phyloP scores from a whole-genome alignment of 2,888 invertebrate species.

The Pterostichus niger region DNA sequence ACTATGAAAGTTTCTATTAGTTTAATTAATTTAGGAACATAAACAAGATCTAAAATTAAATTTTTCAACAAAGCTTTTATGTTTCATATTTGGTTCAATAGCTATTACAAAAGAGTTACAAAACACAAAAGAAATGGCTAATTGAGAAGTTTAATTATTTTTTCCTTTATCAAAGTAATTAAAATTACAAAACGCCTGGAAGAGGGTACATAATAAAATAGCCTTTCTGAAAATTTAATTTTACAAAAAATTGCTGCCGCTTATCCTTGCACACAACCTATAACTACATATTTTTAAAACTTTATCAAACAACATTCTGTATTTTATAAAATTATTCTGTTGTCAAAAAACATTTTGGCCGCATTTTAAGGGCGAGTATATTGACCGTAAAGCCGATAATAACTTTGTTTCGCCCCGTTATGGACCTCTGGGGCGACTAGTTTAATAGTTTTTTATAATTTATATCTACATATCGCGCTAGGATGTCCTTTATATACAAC shows the following conservation, averaged over 20 bases:
- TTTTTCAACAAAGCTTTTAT: too few relatives aligned
- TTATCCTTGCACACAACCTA: too few relatives aligned
- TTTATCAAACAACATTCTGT: conserved; percentile 8
- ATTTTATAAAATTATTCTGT: conserved; percentile 28
- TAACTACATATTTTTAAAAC: neutral
- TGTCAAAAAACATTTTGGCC: conserved; percentile 15
- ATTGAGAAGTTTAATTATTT: conserved; percentile 14
- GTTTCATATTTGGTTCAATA: too few relatives aligned
- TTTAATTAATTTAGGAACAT: too few relatives aligned
- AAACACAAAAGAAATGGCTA: conserved; percentile 13
- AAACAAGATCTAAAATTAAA: too few relatives aligned
- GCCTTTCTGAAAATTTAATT: neutral
- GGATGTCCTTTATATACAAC: conserved; percentile 10
- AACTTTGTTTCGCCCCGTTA: neutral
- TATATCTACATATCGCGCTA: conserved; percentile 4
- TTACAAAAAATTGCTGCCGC: neutral
- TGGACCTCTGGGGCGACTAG: conserved; percentile 15
- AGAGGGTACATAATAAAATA: too few relatives aligned
- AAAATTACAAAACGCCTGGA: neutral
- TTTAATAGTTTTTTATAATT: conserved; percentile 46
- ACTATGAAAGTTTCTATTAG: neutral
- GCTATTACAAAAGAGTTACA: neutral
- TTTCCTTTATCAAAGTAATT: conserved; percentile 14
- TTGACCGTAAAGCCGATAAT: conserved; percentile 30
- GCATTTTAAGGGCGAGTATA: conserved; percentile 1